Conservation (phyloP, 2,888 invertebrate genomes). For the Oscheius sp. region DNA sequence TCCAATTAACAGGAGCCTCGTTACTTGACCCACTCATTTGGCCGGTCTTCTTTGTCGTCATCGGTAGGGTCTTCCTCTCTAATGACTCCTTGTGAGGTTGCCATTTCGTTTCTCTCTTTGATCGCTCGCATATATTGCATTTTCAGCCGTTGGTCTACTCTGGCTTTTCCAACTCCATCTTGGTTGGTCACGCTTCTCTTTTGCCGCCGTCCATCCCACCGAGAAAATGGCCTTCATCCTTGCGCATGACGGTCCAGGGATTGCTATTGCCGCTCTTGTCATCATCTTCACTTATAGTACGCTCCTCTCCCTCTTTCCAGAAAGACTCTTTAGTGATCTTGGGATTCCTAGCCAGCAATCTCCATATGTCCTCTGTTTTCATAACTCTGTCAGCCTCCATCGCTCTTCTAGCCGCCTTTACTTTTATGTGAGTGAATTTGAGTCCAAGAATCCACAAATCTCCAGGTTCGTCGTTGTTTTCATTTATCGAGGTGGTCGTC, state of each 20-base stretch:
- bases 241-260: conserved; percentile 64
- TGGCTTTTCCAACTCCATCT: conserved; percentile 48
- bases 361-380: conserved; percentile 54
- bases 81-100: not conserved
- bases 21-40: conserved; percentile 46
- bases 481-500: conserved; percentile 55
- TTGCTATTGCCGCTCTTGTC: conserved; percentile 50
- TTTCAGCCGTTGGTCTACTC: conserved; percentile 57
- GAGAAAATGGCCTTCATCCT: conserved; percentile 69
- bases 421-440: conserved; percentile 2
- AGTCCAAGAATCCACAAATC: too few relatives aligned
- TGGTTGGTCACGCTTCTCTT: conserved; percentile 63
- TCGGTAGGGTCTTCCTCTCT: conserved; percentile 21
- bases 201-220: conserved; percentile 65
- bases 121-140: not conserved
- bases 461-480: conserved; percentile 57
- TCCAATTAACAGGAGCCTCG: conserved; percentile 40
- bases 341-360: conserved; percentile 41
- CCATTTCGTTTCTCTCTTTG: not conserved
- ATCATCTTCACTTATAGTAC: conserved; percentile 47
- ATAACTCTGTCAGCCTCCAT: conserved; percentile 55
- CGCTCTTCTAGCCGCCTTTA: conserved; percentile 8
- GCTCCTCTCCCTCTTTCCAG: too few relatives aligned
- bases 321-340: conserved; percentile 58
- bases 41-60: conserved; percentile 51